Percentiles rank a stretch among this genome's conserved stretches.
These are phyloP conservation scores for Cephus nigrinus DNA, from an alignment of 2,888 invertebrate genomes.

Conservation along the genomic window DNA sequence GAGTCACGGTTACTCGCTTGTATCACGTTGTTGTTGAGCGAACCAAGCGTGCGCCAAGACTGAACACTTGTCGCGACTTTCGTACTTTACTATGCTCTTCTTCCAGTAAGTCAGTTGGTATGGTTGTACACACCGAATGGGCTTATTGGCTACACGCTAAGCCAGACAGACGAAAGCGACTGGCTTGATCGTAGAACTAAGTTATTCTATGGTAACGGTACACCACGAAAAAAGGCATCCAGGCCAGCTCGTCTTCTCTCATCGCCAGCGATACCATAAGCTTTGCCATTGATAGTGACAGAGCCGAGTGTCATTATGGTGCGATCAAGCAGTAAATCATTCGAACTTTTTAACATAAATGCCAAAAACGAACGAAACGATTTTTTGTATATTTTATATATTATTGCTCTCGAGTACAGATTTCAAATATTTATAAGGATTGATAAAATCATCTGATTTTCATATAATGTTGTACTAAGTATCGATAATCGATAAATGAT, in stretches of 20 bases:
- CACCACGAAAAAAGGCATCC: conserved; percentile 56
- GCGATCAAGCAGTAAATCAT: neutral
- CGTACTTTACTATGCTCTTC: neutral
- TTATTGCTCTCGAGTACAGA: too few relatives aligned
- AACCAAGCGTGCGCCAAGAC: neutral
- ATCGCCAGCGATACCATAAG: conserved; percentile 21
- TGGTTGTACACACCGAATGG: neutral
- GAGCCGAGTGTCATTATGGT: conserved; percentile 8
- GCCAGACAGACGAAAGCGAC: conserved; percentile 26
- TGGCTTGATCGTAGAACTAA: conserved; percentile 38
- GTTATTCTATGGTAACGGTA: conserved; percentile 55
- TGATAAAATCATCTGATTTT: neutral
- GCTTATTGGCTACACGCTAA: conserved; percentile 11
- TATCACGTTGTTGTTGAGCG: neutral
- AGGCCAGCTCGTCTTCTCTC: conserved; percentile 43
- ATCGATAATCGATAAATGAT: neutral
- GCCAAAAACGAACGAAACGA: neutral
- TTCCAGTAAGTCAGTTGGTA: neutral
- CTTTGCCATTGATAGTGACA: conserved; percentile 21
- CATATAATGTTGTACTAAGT: neutral
- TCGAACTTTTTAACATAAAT: conserved; percentile 3
- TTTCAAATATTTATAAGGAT: neutral
- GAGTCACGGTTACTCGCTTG: neutral
- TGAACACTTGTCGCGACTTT: neutral
- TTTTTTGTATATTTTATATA: neutral